A percentile compares a stretch with the other conserved stretches of the same genome.
Conservation (phyloP, 2,888 invertebrate genomes). For the Latrodectus hesperus region DNA sequence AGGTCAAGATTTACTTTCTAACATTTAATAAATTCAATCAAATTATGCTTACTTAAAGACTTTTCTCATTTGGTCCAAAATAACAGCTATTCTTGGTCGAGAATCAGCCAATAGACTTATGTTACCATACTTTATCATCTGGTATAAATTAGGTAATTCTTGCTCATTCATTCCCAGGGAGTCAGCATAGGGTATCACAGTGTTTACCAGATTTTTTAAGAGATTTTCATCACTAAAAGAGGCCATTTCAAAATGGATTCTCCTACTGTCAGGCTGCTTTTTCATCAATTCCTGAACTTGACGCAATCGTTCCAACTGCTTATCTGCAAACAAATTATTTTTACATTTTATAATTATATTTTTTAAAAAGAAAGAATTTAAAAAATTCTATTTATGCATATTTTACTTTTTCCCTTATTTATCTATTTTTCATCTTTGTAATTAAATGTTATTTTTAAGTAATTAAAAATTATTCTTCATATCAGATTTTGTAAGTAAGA, state of each 20-base stretch:
- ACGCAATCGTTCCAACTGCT: slow-evolving; percentile 80
- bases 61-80: slow-evolving; percentile 87
- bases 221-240: slow-evolving; percentile 85
- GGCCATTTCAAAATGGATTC: slow-evolving; percentile 90
- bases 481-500: no score
- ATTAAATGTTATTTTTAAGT: no score
- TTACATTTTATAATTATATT: neutral
- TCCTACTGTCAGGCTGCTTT: slow-evolving; percentile 67
- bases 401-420: no score
- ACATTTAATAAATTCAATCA: no score
- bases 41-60: slow-evolving; percentile 77
- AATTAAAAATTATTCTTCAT: no score
- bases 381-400: no score
- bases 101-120: slow-evolving; percentile 85
- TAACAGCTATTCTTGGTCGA: slow-evolving; percentile 85
- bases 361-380: no score
- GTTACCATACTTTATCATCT: slow-evolving; percentile 82
- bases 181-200: slow-evolving; percentile 84
- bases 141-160: slow-evolving; percentile 85
- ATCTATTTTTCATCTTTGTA: no score
- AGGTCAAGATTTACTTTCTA: no score
- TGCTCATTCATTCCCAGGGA: slow-evolving; percentile 93
- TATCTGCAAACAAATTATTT: slow-evolving; percentile 77
- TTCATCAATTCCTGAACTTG: slow-evolving; percentile 82
- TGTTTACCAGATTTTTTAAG: slow-evolving; percentile 80